Conservation (phyloP, 2,797 vertebrate genomes). For the Fistularia tabacaria region DNA sequence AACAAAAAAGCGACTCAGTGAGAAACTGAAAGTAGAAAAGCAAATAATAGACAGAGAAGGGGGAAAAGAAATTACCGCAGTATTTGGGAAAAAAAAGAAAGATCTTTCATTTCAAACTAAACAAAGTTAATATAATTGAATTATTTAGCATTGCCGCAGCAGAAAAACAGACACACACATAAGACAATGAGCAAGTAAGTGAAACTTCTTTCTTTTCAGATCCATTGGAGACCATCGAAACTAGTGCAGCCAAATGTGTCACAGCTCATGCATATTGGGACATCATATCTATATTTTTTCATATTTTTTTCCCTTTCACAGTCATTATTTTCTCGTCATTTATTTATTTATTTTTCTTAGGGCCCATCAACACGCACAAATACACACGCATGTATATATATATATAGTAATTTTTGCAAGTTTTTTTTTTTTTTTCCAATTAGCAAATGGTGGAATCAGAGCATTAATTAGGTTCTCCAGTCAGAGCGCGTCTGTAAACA, state of each 20-base stretch:
- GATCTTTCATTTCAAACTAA: conserved; percentile 5
- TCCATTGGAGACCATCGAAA: conserved; percentile 24
- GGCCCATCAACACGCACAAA: conserved; percentile 19
- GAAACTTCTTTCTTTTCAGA: conserved; percentile 18
- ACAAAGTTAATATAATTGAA: conserved; percentile 16
- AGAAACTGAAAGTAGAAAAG: background rate
- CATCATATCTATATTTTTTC: conserved; percentile 6
- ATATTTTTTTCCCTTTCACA: background rate
- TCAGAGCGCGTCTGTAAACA: conserved; percentile 64
- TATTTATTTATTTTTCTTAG: conserved; percentile 11
- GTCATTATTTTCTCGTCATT: background rate
- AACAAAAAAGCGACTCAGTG: conserved; percentile 3
- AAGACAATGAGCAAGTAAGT: conserved; percentile 3
- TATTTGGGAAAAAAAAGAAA: too few relatives aligned
- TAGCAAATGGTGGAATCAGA: conserved; percentile 60
- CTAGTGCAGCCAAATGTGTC: conserved; percentile 7
- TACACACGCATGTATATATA: conserved; percentile 24
- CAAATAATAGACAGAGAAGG: background rate
- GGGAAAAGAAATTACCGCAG: too few relatives aligned
- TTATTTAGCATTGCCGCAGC: conserved; percentile 22
- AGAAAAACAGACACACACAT: conserved; percentile 18
- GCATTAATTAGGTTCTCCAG: conserved; percentile 74
- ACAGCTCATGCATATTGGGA: background rate
- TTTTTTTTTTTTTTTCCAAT: conserved; percentile 64
- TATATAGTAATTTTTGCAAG: conserved; percentile 50